Base-by-base conservation (phyloP, 2,888 invertebrate genomes). In the Stenurella melanura region DNA sequence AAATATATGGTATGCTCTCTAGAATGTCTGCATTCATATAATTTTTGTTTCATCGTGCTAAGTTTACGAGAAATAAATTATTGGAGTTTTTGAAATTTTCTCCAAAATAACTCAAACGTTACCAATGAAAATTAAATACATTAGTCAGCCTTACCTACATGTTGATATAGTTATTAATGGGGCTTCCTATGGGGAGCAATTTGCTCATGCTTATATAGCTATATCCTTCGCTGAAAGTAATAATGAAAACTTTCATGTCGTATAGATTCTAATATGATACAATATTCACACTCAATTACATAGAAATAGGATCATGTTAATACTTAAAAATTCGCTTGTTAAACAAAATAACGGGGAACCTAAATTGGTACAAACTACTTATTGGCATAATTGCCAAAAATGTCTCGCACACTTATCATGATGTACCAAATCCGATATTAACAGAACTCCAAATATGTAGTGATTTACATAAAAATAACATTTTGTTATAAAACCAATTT, bases 391-490 rank as follows among this genome's bases (percentile, higher is more conserved):
- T 42, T 42, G 42, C 12, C 42, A n/a, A 50, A 50, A 50, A 50
- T 6, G 12, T 15, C 12, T 1, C n/a, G 3, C n/a, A 17, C 42
- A 42, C 12, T 38, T 42, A 15, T 42, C 42, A 4, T 42, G 15
- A 42, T 42, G 12, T 15, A 42, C 50, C 30, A 34, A 7, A 34
- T 0, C 3, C 6, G n/a, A 15, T 6, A 50, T 50, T 50, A 30
- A 61, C 21, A 21, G 21, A 58, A 34, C 17, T 42, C 17, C 11
- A 38, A 42, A 64, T 50, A 67, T 50, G 66, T 54, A 67, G 12
- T 0, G 57, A 58, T 69, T 34, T 58, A 69, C 38, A 68, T 56
- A 50, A 50, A 50, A 50, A n/a, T 50, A n/a, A n/a, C n/a, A 50
- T 50, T 42, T 42, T n/a, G 50, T 50, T n/a, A 50, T n/a, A n/a